Conservation (phyloP, 1,140 invertebrate genomes). For the Lerema accius region DNA sequence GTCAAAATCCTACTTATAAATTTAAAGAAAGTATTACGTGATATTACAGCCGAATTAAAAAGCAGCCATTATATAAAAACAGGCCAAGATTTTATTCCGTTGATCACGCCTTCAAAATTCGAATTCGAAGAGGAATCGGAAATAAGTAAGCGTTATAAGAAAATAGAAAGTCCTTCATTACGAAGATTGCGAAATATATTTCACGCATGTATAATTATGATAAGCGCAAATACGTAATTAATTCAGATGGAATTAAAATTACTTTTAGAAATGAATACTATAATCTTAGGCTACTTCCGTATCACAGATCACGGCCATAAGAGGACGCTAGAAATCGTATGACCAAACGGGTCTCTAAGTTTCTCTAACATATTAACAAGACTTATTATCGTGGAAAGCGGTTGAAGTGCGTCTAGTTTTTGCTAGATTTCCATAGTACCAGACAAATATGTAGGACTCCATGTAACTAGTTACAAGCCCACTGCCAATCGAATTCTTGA, state of each 20-base stretch:
- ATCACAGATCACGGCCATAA: constrained; percentile 39
- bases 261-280: constrained; percentile 40
- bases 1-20: neutral
- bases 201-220: neutral
- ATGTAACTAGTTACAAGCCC: constrained; percentile 65
- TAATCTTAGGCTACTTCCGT: constrained; percentile 40
- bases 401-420: constrained; percentile 65
- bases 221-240: constrained; percentile 8
- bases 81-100: constrained; percentile 43
- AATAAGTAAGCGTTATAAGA: constrained; percentile 40
- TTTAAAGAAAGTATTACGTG: constrained; percentile 9
- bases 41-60: constrained; percentile 32
- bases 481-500: constrained; percentile 57
- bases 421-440: constrained; percentile 64
- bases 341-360: constrained; percentile 54
- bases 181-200: constrained; percentile 39
- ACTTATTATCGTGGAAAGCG: constrained; percentile 73
- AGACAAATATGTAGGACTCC: constrained; percentile 58
- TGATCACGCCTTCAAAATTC: constrained; percentile 52
- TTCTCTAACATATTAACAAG: constrained; percentile 73
- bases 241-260: constrained; percentile 32
- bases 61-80: constrained; percentile 41
- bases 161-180: constrained; percentile 63
- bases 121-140: constrained; percentile 51
- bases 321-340: constrained; percentile 58